Evolutionary conservation across 2,888 invertebrate species (phyloP), one percentile per base, ranked within the genome.

Genomic region (Cylindroiulus punctatus): DNA sequence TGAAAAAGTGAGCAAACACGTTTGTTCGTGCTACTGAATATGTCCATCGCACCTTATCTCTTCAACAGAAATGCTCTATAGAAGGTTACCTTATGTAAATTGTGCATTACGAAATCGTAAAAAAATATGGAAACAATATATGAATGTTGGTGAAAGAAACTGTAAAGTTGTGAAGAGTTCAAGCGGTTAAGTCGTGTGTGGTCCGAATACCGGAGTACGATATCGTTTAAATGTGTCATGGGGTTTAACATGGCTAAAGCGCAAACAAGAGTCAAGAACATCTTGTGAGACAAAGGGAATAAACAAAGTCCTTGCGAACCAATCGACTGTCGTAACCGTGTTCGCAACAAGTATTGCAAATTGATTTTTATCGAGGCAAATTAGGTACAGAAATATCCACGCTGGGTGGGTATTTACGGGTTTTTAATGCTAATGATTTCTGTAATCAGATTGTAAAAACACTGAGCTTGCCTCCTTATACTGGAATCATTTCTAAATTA

Each of bases 201-300:
- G 76, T 76, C 76, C 76, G 76, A 76, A 76, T 76, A 30, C 76
- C 76, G 30, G 76, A 76, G 30, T 76, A 30, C 76, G 30, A 76
- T 76, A 76, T 76, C 76, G 30, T 76, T 76, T 76, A 76, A 76
- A 76, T 12, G 14, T 76, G 76, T 76, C 76, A 76, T 76, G 76
- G 76, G 76, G 76, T 76, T 17, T 76, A 17, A 30, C 76, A 76
- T 76, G 76, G 76, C 12, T 30, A 76, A 30, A 3, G 76, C n/a
- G 19, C 8, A n/a, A n/a, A 52, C 52, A 52, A 12, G 30, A 76
- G 30, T 76, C 76, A 30, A 76, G 8, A 76, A 76, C 76, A 14
- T 44, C 17, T 76, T 30, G 17, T 4, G n/a, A 76, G 30, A 76
- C 76, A 76, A 76, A 76, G 57, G 17, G 26, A 26, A 52, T 52